Conservation (phyloP, 1,140 invertebrate genomes). For the Scaptomyza montana region DNA sequence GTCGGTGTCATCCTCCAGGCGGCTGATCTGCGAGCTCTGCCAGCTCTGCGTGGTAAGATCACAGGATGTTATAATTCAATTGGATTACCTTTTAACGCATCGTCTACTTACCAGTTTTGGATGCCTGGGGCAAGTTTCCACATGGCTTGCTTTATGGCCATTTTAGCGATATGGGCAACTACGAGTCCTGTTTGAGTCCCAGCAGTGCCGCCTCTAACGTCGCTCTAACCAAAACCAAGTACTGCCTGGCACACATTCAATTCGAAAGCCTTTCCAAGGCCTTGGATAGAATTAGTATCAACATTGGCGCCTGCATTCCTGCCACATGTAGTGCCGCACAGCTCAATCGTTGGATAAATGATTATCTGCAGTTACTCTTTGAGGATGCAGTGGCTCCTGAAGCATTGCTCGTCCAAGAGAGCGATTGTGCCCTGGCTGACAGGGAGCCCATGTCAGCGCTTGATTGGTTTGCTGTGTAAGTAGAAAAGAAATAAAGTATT, state of each 20-base stretch:
- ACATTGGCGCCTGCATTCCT: constrained; percentile 64
- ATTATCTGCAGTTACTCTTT: constrained; percentile 44
- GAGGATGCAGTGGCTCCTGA: neutral
- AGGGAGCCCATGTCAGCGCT: constrained; percentile 34
- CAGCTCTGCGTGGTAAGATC: constrained; percentile 53
- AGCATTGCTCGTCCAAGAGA: constrained; percentile 45
- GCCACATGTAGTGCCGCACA: constrained; percentile 44
- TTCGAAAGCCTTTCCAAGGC: constrained; percentile 44
- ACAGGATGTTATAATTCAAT: neutral
- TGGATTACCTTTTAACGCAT: neutral
- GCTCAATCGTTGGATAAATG: constrained; percentile 49
- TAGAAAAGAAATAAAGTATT: constrained; percentile 7
- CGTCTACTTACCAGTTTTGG: constrained; percentile 55
- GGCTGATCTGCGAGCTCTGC: constrained; percentile 34
- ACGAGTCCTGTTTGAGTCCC: constrained; percentile 58
- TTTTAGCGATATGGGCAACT: constrained; percentile 72
- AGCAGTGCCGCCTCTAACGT: neutral
- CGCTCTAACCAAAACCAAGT: constrained; percentile 30
- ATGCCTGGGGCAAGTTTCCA: constrained; percentile 77
- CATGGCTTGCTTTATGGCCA: constrained; percentile 76
- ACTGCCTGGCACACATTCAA: constrained; percentile 54
- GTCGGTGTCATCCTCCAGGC: constrained; percentile 35
- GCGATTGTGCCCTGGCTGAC: constrained; percentile 32
- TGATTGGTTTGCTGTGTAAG: constrained; percentile 74
- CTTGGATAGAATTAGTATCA: constrained; percentile 20